Evolutionary conservation across 2,888 invertebrate species (phyloP).

Genomic region (Notocelia uddmanniana): DNA sequence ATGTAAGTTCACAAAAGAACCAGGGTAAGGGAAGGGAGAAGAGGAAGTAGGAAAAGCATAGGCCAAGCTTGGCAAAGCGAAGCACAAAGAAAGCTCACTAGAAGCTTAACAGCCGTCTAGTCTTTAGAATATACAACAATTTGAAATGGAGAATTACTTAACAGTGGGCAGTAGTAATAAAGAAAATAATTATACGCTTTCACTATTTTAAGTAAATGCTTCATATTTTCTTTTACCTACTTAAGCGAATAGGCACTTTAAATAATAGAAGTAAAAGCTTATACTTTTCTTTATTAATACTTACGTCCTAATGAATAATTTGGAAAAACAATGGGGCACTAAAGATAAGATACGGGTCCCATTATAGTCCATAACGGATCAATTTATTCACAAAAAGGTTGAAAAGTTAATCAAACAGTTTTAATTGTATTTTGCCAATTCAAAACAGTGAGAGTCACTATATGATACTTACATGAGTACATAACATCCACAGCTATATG

Average conservation of each 20-base stretch:
- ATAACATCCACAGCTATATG: neutral
- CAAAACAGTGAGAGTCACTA: neutral
- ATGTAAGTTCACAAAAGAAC: constrained; percentile 43
- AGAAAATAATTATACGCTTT: too few relatives aligned
- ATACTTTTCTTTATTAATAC: too few relatives aligned
- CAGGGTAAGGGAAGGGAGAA: constrained; percentile 47
- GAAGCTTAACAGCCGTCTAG: constrained; percentile 18
- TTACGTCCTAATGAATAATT: too few relatives aligned
- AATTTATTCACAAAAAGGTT: too few relatives aligned
- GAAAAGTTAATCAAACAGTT: too few relatives aligned
- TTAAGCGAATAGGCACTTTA: too few relatives aligned
- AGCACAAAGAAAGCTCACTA: constrained; percentile 59
- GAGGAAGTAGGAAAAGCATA: constrained; percentile 50
- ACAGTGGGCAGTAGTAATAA: neutral
- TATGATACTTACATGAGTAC: neutral
- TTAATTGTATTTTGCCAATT: neutral
- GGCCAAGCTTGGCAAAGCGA: constrained; percentile 51
- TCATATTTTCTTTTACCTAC: too few relatives aligned
- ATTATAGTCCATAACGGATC: neutral
- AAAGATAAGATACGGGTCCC: neutral
- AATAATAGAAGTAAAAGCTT: too few relatives aligned
- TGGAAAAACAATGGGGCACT: neutral
- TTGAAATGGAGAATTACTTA: neutral
- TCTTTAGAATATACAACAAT: neutral
- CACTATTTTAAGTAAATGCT: too few relatives aligned